phyloP scores from a whole-genome alignment of 2,113 vertebrate species.

The Capricornis sumatraensis region DNA sequence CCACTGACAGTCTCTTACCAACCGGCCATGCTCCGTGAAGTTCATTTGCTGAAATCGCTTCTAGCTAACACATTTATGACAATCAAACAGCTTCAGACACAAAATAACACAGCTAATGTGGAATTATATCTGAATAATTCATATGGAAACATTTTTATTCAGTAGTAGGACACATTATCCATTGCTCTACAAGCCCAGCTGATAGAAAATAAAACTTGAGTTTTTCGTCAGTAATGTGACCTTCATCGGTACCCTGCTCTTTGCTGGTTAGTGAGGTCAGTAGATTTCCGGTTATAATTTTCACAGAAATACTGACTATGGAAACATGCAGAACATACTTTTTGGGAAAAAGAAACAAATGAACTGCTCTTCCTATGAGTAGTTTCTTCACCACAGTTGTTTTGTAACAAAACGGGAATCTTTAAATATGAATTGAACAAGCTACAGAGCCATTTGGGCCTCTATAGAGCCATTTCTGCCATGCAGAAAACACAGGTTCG shows the following conservation, averaged over 20 bases:
- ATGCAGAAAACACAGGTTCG: not conserved
- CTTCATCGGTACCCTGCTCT: not conserved
- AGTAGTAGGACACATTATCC: not conserved
- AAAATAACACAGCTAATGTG: not conserved
- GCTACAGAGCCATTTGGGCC: not conserved
- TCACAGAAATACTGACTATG: not conserved
- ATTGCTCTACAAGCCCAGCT: not conserved
- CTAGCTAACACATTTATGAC: not conserved
- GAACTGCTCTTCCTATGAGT: constrained; percentile 37
- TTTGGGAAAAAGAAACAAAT: not conserved
- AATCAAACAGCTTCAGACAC: not conserved
- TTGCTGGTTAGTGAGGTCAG: not conserved
- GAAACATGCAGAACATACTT: not conserved
- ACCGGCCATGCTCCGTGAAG: fast-evolving
- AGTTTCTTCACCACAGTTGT: constrained; percentile 29
- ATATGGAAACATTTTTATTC: not conserved
- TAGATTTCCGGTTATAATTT: not conserved
- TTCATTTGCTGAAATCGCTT: not conserved
- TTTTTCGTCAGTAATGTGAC: not conserved
- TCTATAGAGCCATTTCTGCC: not conserved
- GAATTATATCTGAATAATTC: not conserved
- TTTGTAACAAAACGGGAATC: constrained; percentile 58
- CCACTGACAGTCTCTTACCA: fast-evolving
- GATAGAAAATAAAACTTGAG: not conserved
- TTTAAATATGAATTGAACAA: constrained; percentile 74